Conservation (phyloP, 2,888 invertebrate genomes). For the Drosophila sordidula region DNA sequence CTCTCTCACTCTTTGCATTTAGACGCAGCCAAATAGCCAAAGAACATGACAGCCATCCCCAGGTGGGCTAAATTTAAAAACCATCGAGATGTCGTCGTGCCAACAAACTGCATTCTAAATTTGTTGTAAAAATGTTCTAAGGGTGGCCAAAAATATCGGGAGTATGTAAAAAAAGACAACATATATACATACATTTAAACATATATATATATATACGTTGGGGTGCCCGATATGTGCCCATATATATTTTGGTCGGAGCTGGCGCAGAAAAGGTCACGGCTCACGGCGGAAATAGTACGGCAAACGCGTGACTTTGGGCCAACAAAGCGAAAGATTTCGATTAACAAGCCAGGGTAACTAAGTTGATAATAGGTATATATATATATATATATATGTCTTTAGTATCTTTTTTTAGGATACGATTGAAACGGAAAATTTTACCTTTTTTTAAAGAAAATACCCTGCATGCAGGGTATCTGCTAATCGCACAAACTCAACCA, state of each 20-base stretch:
- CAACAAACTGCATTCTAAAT: slow-evolving; percentile 63
- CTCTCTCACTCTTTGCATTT: not conserved
- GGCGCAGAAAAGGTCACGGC: slow-evolving; percentile 51
- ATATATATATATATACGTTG: slow-evolving; percentile 1
- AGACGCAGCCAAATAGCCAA: slow-evolving; percentile 7
- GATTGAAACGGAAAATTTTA: too few species aligned
- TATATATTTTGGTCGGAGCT: slow-evolving; percentile 6
- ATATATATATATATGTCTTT: too few species aligned
- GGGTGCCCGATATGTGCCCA: slow-evolving; percentile 1
- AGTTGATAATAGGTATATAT: too few species aligned
- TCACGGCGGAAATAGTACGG: slow-evolving; percentile 33
- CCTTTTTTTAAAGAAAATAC: too few species aligned
- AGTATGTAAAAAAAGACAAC: not conserved
- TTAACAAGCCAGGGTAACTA: not conserved
- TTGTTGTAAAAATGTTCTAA: slow-evolving; percentile 37
- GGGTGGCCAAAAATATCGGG: slow-evolving; percentile 59
- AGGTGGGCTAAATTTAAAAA: slow-evolving; percentile 69
- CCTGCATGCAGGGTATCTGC: too few species aligned
- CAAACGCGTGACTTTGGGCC: slow-evolving; percentile 25
- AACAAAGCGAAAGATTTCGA: slow-evolving; percentile 4
- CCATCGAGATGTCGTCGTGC: slow-evolving; percentile 43
- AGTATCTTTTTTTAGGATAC: too few species aligned
- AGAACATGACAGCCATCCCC: slow-evolving; percentile 47
- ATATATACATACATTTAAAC: slow-evolving; percentile 4
- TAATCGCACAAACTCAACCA: too few species aligned